Base-by-base conservation (phyloP, 1,140 invertebrate genomes). In the Pomacea maculata region DNA sequence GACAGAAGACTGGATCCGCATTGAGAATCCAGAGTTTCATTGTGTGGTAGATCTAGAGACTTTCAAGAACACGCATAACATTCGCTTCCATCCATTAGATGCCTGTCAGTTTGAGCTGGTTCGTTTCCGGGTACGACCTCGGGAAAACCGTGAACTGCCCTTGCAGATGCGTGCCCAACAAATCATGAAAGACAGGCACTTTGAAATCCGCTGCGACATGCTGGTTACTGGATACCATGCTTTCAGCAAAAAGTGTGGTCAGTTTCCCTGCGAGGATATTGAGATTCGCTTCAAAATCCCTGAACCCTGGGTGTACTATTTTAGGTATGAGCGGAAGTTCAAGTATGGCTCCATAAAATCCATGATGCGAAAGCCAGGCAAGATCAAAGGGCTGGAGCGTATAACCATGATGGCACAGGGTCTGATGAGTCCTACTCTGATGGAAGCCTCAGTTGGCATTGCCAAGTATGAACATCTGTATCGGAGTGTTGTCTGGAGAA, bases 381-480 rank as follows among this genome's bases (percentile, higher is more conserved):
- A 93, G 90, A 93, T 94, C 55, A 94, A 94, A 84, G 88, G 89
- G 17, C 79, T 89, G 45, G 90, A 91, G 81, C 67, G 91, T 29
- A 83, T 91, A 17, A 91, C 90, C 14, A 88, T 99, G 87, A 93
- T 99, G 85, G 98, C 98, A 25, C 89, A 91, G 80, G 89, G 92
- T 21, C 96, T 95, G 12, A 92, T 97, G 78, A 97, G 98, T 87
- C 95, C 97, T 83, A 97, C 96, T 82, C 93, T 99, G 6, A 98
- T 99, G 91, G 98, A 99, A 92, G 97, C 98, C 0, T 98, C 98
- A 15, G 98, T 97, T 3, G 98, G 99, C 0, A 96, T 97, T 90
- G 99, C 99, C 19, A 99, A 99, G 92, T 99, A 99, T 91, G 99
- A 99, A 92, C 97, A 99, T 92, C 96, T 99, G 86, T 98, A 99